phyloP scores from a whole-genome alignment of 2,113 vertebrate species.

The Nyctibius bracteatus region DNA sequence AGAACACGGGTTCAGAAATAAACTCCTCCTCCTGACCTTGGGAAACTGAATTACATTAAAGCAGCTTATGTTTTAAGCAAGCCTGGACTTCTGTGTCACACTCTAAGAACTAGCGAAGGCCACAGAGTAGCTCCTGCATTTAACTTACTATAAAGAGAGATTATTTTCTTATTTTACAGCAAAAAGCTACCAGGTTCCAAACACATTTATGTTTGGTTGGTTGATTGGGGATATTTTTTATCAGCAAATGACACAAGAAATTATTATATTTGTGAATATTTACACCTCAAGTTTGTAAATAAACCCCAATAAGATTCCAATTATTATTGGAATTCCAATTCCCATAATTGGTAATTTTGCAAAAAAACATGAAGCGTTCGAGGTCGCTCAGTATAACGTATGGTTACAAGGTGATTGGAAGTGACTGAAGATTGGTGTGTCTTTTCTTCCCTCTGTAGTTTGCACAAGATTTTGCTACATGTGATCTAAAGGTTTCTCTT shows the following conservation, averaged over 20 bases:
- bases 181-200: neutral
- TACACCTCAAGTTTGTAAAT: neutral
- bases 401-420: neutral
- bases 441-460: neutral
- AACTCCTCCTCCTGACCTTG: slow-evolving; percentile 1
- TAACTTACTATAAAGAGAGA: neutral
- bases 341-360: neutral
- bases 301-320: neutral
- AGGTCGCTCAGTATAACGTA: neutral
- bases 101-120: neutral
- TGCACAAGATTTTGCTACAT: neutral
- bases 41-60: neutral
- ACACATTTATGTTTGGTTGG: neutral
- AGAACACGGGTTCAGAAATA: neutral
- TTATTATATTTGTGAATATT: neutral
- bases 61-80: neutral
- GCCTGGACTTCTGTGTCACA: neutral
- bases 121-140: neutral
- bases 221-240: neutral
- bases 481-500: neutral
- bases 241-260: neutral
- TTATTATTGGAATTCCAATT: neutral
- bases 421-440: neutral
- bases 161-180: neutral
- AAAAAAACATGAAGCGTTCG: neutral